Percentiles rank a stretch among this genome's conserved stretches.
These are phyloP conservation scores for Suncus etruscus DNA, from an alignment of 2,113 vertebrate genomes.

Conservation along the genomic window DNA sequence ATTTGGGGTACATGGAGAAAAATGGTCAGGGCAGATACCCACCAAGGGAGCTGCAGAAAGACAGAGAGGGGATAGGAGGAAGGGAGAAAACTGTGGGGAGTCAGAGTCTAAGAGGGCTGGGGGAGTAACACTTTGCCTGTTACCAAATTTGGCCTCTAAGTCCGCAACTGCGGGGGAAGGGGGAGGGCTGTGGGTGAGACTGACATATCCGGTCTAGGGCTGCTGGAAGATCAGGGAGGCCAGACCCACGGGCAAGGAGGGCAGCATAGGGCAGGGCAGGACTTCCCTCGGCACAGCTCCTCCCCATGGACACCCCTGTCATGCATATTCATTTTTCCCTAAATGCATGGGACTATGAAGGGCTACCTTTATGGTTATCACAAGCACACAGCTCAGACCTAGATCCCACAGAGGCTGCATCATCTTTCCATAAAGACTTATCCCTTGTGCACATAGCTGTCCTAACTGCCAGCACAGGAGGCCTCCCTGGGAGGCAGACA, in stretches of 20 bases:
- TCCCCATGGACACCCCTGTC: not conserved
- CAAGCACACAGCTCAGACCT: not conserved
- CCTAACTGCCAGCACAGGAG: not conserved
- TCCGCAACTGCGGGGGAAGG: slow-evolving; percentile 48
- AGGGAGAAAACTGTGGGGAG: slow-evolving; percentile 35
- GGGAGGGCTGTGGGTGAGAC: slow-evolving; percentile 77
- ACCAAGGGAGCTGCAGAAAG: slow-evolving; percentile 40
- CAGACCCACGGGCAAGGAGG: slow-evolving; percentile 49
- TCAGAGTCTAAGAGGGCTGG: slow-evolving; percentile 69
- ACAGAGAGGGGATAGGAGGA: slow-evolving; percentile 1
- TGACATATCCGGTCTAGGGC: slow-evolving; percentile 81
- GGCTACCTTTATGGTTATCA: slow-evolving; percentile 9
- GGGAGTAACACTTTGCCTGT: slow-evolving; percentile 77
- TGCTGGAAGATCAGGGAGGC: slow-evolving; percentile 72
- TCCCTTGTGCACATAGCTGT: not conserved
- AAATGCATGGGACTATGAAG: not conserved
- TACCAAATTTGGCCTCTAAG: slow-evolving; percentile 85
- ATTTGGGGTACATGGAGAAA: slow-evolving; percentile 67
- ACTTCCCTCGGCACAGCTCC: slow-evolving; percentile 22
- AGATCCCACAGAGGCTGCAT: not conserved
- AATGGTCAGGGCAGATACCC: slow-evolving; percentile 41
- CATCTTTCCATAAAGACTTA: not conserved
- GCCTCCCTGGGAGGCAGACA: not conserved
- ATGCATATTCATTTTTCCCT: not conserved
- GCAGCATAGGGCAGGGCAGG: slow-evolving; percentile 65